Base-by-base conservation (phyloP, 2,797 vertebrate genomes). In the Hylomyscus alleni region DNA sequence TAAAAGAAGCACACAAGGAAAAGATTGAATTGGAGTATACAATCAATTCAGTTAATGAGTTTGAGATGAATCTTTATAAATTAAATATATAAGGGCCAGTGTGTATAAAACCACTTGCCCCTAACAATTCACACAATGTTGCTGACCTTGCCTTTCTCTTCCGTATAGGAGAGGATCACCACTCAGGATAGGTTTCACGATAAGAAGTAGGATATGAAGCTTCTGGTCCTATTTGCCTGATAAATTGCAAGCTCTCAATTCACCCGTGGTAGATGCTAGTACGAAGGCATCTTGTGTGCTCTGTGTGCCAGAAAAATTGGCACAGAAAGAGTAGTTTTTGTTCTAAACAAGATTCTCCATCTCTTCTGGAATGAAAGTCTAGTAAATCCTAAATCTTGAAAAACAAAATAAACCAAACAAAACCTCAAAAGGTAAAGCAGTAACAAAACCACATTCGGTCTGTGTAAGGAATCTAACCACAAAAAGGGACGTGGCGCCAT, bases 191-290 rank as follows among this genome's bases (percentile, higher is more conserved):
- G 34, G 6, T 72, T 58, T 65, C 44, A 90, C 26, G 10, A 37
- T 62, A 82, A 37, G 14, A 56, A 47, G 17, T n/a, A 31, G 60
- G 26, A 0, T 5, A 1, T 22, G 47, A 47, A 50, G 44, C 40
- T 20, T 11, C 20, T 15, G 65, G 67, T 14, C 2, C 3, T 20
- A 1, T 17, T 40, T 67, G 31, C 26, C 15, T 31, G 20, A 6
- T 12, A 34, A 19, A 44, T 13, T 6, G 10, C 31, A 60, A 52
- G 9, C 5, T 6, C 10, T 58, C 22, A 1, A 10, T 31, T 29
- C 11, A 54, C 17, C 22, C 0, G 0, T 0, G 2, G 4, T 34
- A 29, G 26, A 10, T 10, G 9, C 54, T n/a, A 52, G 4, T 31
- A 2, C 24, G 4, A 3, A 31, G 24, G 19, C 29, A 22, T 44